A percentile compares a stretch with the other conserved stretches of the same genome.
These are phyloP conservation scores for Engystomops pustulosus DNA, from an alignment of 2,113 vertebrate genomes.

Conservation along the genomic window DNA sequence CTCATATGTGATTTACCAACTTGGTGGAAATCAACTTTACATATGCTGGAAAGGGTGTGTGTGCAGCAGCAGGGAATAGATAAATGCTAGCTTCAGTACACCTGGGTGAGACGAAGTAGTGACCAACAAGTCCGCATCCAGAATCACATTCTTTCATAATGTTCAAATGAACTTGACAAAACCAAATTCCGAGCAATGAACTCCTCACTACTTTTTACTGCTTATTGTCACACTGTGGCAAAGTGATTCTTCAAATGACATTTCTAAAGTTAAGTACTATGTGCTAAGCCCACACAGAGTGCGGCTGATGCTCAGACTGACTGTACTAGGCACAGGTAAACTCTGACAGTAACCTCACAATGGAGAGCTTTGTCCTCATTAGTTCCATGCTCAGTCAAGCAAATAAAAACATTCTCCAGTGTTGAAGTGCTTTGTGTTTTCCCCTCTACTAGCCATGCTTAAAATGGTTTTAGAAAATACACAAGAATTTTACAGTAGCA, in stretches of 20 bases:
- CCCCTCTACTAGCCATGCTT: slow-evolving; percentile 29
- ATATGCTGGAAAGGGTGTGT: too few relatives aligned
- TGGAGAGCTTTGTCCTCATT: slow-evolving; percentile 51
- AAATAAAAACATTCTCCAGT: slow-evolving; percentile 35
- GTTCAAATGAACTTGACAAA: too few relatives aligned
- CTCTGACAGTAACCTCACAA: slow-evolving; percentile 38
- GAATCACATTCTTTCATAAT: too few relatives aligned
- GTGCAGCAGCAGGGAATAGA: too few relatives aligned
- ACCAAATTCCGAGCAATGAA: too few relatives aligned
- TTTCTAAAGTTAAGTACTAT: slow-evolving; percentile 3
- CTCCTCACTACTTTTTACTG: background rate
- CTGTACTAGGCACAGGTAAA: slow-evolving; percentile 38
- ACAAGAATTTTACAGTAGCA: slow-evolving; percentile 38
- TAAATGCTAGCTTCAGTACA: too few relatives aligned
- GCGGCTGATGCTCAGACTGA: slow-evolving; percentile 4
- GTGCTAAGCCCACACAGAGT: slow-evolving; percentile 15
- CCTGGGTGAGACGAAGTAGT: too few relatives aligned
- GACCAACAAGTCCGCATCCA: too few relatives aligned
- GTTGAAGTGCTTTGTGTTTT: slow-evolving; percentile 52
- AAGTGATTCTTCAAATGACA: background rate
- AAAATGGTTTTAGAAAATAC: slow-evolving; percentile 31
- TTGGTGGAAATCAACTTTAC: too few relatives aligned
- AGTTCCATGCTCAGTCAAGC: slow-evolving; percentile 47
- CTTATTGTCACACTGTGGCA: background rate
- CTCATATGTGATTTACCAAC: too few relatives aligned